These are phyloP conservation scores for Anastrepha obliqua DNA, from an alignment of 1,140 invertebrate genomes.

Conservation along the genomic window DNA sequence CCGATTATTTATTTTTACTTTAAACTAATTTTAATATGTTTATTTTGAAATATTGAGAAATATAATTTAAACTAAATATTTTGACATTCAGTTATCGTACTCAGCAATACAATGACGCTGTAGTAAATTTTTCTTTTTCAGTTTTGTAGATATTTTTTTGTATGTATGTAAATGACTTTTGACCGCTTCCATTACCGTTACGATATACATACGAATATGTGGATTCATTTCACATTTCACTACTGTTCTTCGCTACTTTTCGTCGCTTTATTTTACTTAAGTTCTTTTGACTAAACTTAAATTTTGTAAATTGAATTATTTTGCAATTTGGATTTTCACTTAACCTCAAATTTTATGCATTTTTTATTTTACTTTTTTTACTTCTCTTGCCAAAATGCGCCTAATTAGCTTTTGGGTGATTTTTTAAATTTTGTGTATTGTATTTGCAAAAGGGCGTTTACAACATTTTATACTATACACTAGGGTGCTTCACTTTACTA, in stretches of 20 bases:
- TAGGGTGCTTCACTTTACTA: background rate
- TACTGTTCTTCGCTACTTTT: conserved; percentile 9
- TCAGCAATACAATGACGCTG: background rate
- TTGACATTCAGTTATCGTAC: conserved; percentile 50
- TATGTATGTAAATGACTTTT: conserved; percentile 23
- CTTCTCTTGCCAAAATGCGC: background rate
- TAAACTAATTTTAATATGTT: conserved; percentile 53
- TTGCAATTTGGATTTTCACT: background rate
- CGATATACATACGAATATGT: background rate
- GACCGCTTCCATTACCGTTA: conserved; percentile 24
- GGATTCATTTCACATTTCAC: background rate
- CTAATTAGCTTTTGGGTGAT: background rate
- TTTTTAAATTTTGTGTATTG: conserved; percentile 4
- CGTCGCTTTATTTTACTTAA: background rate
- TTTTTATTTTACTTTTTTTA: background rate
- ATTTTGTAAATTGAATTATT: conserved; percentile 24
- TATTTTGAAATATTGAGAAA: conserved; percentile 54
- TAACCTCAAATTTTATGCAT: background rate
- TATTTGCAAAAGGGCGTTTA: conserved; percentile 44
- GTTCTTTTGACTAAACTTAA: background rate
- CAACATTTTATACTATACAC: conserved; percentile 34
- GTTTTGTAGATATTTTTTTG: conserved; percentile 18
- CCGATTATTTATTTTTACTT: conserved; percentile 26
- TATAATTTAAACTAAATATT: conserved; percentile 55
- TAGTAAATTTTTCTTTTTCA: conserved; percentile 1